phyloP scores from a whole-genome alignment of 2,797 vertebrate genomes.

The Macroramphosus scolopax region DNA sequence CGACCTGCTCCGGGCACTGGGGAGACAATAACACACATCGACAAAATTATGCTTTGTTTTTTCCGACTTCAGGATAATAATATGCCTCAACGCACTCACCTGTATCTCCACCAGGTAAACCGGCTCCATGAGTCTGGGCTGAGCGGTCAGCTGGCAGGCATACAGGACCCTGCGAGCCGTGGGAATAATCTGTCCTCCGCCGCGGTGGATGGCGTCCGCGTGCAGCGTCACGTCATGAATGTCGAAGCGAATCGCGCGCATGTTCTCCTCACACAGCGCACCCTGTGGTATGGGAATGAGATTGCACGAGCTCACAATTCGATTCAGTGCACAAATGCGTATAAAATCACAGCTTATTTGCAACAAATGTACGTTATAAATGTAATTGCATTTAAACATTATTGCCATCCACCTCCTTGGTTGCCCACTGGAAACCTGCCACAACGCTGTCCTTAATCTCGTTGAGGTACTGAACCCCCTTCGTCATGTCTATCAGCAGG shows the following conservation, averaged over 20 bases:
- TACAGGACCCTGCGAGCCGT: constrained; percentile 91
- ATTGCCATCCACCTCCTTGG: constrained; percentile 85
- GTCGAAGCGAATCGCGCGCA: constrained; percentile 87
- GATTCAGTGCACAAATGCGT: too few relatives aligned
- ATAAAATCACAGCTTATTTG: not conserved
- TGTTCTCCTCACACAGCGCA: constrained; percentile 92
- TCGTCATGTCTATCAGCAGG: constrained; percentile 90
- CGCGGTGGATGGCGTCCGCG: constrained; percentile 91
- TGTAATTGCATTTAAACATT: too few relatives aligned
- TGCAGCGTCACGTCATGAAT: constrained; percentile 94
- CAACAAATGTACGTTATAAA: not conserved
- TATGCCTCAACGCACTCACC: constrained; percentile 64
- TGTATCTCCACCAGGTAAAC: constrained; percentile 97
- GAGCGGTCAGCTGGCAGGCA: constrained; percentile 88
- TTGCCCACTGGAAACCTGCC: constrained; percentile 97
- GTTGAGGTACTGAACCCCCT: constrained; percentile 96
- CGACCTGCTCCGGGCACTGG: constrained; percentile 90
- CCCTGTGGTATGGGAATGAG: constrained; percentile 71
- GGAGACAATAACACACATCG: not conserved
- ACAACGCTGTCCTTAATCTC: constrained; percentile 99
- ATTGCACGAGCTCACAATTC: not conserved
- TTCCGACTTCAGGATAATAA: too few relatives aligned
- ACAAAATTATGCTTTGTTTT: too few relatives aligned
- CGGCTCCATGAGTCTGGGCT: constrained; percentile 92
- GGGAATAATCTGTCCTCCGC: constrained; percentile 95